phyloP scores from a whole-genome alignment of 2,797 vertebrate genomes.

The Enteromius anoplus region DNA sequence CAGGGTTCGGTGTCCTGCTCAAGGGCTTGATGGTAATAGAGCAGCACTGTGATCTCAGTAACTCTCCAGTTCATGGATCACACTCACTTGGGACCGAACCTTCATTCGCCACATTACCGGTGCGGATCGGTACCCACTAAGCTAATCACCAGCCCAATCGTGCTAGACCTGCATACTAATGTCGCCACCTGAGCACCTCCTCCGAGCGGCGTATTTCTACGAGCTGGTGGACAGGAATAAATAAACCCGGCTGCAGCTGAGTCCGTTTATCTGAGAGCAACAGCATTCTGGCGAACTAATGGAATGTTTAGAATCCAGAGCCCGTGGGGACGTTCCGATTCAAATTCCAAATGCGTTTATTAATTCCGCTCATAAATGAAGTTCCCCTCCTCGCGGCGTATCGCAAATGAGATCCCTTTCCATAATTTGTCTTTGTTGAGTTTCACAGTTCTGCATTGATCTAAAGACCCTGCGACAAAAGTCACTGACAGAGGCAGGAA shows the following conservation, averaged over 20 bases:
- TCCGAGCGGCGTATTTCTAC: constrained; percentile 20
- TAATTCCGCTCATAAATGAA: constrained; percentile 61
- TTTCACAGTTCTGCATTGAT: constrained; percentile 51
- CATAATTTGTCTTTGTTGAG: constrained; percentile 61
- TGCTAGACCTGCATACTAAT: constrained; percentile 36
- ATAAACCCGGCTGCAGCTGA: constrained; percentile 43
- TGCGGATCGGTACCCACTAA: constrained; percentile 30
- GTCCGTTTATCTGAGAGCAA: constrained; percentile 44
- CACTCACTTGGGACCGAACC: constrained; percentile 32
- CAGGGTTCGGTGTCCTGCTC: constrained; percentile 11
- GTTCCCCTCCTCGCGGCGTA: constrained; percentile 52
- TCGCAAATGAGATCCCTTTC: constrained; percentile 61
- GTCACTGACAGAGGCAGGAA: constrained; percentile 35
- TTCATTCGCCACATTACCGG: constrained; percentile 11
- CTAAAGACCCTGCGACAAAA: constrained; percentile 36
- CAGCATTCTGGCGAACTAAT: constrained; percentile 47
- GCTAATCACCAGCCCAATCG: constrained; percentile 21
- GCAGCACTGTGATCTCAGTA: constrained; percentile 31
- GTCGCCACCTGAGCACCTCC: constrained; percentile 7
- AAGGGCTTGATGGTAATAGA: constrained; percentile 30
- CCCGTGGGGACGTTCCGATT: constrained; percentile 54
- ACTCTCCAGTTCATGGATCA: constrained; percentile 44
- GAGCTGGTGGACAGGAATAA: constrained; percentile 47
- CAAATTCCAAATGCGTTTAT: constrained; percentile 55
- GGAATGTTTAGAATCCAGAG: constrained; percentile 58